Evolutionary conservation across 37 sponge, comb jelly and placozoan species (phyloP).

Genomic region (Beroe forskalii): DNA sequence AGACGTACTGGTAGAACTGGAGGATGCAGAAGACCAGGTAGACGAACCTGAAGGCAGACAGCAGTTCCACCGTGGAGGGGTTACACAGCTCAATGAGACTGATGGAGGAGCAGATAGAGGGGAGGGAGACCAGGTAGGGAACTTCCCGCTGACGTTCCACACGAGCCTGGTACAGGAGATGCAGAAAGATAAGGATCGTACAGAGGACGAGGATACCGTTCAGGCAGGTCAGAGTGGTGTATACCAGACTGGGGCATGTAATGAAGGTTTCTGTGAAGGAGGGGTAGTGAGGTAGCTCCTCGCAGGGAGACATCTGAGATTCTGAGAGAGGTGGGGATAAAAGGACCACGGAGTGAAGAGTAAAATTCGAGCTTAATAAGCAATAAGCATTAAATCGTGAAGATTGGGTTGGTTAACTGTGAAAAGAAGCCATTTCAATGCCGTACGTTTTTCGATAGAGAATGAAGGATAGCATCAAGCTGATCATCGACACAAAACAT

Average conservation of each 20-base stretch:
- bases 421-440: too few species aligned
- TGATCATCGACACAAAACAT: too few species aligned
- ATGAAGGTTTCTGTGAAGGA: conserved; percentile 50
- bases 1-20: conserved; percentile 58
- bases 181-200: neutral
- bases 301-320: neutral
- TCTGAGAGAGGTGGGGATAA: too few species aligned
- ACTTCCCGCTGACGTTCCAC: conserved; percentile 7
- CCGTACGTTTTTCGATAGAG: too few species aligned
- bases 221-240: conserved; percentile 10
- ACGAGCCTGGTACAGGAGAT: neutral
- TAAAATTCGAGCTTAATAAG: too few species aligned
- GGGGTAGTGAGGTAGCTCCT: conserved; percentile 9
- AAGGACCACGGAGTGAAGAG: too few species aligned
- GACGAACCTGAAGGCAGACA: conserved; percentile 35
- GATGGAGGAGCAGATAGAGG: conserved; percentile 39
- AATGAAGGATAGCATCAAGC: too few species aligned
- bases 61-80: conserved; percentile 21
- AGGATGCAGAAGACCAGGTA: conserved; percentile 60
- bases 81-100: conserved; percentile 23
- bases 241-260: conserved; percentile 14
- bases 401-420: too few species aligned
- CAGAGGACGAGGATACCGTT: neutral
- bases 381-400: too few species aligned
- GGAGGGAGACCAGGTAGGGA: conserved; percentile 38